Percentiles rank a stretch among this genome's conserved stretches.
These are phyloP conservation scores for Cynopterus sphinx DNA, from an alignment of 2,797 vertebrate species.

Conservation along the genomic window DNA sequence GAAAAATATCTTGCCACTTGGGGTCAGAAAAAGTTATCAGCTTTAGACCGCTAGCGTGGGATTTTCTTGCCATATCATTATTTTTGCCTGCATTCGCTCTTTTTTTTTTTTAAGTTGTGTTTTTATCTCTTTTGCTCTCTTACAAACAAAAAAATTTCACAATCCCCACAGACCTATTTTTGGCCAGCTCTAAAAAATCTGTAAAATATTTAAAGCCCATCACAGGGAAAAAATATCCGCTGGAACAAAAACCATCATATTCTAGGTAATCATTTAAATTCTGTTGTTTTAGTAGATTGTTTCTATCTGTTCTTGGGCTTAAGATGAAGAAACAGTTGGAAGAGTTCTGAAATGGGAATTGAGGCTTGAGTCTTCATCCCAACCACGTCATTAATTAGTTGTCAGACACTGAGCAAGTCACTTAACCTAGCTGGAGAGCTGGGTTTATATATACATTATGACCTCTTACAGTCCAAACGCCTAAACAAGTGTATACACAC, in stretches of 20 bases:
- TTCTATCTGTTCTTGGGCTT: not conserved
- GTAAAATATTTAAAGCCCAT: constrained; percentile 63
- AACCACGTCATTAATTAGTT: not conserved
- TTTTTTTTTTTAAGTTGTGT: constrained; percentile 55
- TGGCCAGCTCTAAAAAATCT: constrained; percentile 58
- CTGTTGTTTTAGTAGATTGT: not conserved
- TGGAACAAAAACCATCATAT: constrained; percentile 40
- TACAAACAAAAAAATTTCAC: constrained; percentile 51
- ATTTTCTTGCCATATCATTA: constrained; percentile 52
- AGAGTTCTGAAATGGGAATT: not conserved
- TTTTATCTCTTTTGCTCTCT: constrained; percentile 69
- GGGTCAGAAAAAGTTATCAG: constrained; percentile 63
- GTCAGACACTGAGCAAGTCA: not conserved
- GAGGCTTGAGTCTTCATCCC: not conserved
- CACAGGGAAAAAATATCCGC: not conserved
- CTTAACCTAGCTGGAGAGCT: not conserved
- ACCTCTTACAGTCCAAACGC: not conserved
- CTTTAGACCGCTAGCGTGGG: not conserved
- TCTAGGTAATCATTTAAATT: constrained; percentile 35
- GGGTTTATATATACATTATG: too few species aligned
- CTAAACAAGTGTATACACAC: not conserved
- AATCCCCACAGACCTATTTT: constrained; percentile 59
- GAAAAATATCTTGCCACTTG: constrained; percentile 12
- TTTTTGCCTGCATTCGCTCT: constrained; percentile 26
- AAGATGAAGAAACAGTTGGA: not conserved